Evolutionary conservation across 2,797 vertebrate genomes (phyloP), one percentile per base, ranked within the genome.

Genomic region (Anomalospiza imberbis): DNA sequence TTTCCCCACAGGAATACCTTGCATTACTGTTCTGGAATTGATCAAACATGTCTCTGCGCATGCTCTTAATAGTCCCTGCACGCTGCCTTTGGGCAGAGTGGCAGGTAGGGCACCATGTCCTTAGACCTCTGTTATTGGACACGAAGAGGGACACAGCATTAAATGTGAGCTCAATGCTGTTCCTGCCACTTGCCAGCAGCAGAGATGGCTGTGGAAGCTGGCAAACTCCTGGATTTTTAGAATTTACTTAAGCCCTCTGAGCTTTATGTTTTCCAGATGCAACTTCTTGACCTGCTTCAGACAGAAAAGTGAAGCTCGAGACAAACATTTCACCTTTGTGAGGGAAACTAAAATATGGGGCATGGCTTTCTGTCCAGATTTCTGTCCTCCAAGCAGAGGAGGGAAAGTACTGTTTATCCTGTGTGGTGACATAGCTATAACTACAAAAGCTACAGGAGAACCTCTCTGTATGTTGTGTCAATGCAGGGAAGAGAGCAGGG

Each of bases 101-200:
- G 47, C 16, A 77, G n/a, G n/a, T 25, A 31, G 14, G n/a, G 29
- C 18, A 78, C 48, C 71, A 17, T 2, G 31, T 26, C 54, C 0
- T 1, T 10, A 47, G 36, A 28, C 1, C 2, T 57, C 25, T 2
- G 0, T 36, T 40, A 25, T 0, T 34, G 63, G 51, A 24, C 7
- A 60, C 14, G 38, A 65, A 86, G 28, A 44, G 22, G 42, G 31
- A 51, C 8, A 34, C 0, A 1, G 38, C 6, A 16, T 60, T 72
- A 75, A 57, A 42, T 12, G n/a, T 17, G 54, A 88, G 47, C 36
- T 40, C 54, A 70, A 0, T 7, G 47, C n/a, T 66, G 70, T 9
- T 36, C 47, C 58, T 3, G 3, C 4, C 58, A 84, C 40, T 22
- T 0, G 1, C 15, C 68, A 72, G 74, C 44, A 54, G 18, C 0